phyloP scores from a whole-genome alignment of 2,797 vertebrate genomes.

The Sardinella longiceps region DNA sequence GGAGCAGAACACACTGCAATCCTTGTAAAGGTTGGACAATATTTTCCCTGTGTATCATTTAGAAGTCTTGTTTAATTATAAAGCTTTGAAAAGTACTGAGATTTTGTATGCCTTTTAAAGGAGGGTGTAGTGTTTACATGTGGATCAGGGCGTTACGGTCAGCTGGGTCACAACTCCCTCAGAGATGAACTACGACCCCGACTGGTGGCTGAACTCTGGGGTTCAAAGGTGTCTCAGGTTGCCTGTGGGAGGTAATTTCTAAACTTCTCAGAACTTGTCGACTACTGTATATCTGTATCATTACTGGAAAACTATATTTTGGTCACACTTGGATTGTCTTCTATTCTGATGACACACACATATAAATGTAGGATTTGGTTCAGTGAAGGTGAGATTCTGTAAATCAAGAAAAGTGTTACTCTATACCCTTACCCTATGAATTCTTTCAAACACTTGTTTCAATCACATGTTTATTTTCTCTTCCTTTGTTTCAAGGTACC shows the following conservation, averaged over 20 bases:
- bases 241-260: slow-evolving; percentile 88
- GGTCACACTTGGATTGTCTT: too few relatives aligned
- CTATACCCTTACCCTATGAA: too few relatives aligned
- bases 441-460: not conserved
- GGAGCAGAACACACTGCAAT: too few relatives aligned
- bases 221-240: slow-evolving; percentile 72
- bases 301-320: not conserved
- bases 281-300: slow-evolving; percentile 26
- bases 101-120: not conserved
- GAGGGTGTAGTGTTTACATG: slow-evolving; percentile 47
- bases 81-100: not conserved
- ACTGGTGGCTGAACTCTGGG: slow-evolving; percentile 76
- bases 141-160: slow-evolving; percentile 80
- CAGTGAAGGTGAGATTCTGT: not conserved
- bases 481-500: slow-evolving; percentile 51
- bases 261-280: too few relatives aligned
- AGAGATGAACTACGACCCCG: slow-evolving; percentile 72
- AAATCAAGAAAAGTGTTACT: too few relatives aligned
- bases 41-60: too few relatives aligned
- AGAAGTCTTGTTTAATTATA: too few relatives aligned
- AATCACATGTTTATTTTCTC: slow-evolving; percentile 56
- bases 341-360: too few relatives aligned
- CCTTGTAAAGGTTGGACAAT: too few relatives aligned
- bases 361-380: too few relatives aligned
- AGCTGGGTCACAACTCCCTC: slow-evolving; percentile 86